Conservation (phyloP, 2,888 invertebrate species). For the Tyria jacobaeae region DNA sequence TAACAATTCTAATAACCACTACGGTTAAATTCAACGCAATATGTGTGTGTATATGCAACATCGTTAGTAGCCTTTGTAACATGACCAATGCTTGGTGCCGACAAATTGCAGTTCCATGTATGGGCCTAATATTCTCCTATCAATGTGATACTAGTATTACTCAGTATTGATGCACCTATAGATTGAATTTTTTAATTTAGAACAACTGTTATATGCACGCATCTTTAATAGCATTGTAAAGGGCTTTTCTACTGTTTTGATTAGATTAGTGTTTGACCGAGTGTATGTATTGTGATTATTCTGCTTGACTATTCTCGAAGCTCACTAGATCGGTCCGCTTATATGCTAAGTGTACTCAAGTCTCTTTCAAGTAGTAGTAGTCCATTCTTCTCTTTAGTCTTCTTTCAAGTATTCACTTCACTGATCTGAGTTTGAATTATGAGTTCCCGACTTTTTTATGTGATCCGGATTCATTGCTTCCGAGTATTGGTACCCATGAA, state of each 20-base stretch:
- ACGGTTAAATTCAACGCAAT: slow-evolving; percentile 2
- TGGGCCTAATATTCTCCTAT: neutral
- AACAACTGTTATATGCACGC: neutral
- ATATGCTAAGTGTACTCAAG: no score
- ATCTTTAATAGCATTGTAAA: neutral
- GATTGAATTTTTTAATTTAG: neutral
- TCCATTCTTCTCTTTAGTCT: no score
- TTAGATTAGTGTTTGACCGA: no score
- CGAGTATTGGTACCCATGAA: no score
- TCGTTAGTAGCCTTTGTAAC: slow-evolving; percentile 47
- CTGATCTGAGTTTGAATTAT: no score
- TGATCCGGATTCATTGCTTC: no score
- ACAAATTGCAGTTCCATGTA: slow-evolving; percentile 39
- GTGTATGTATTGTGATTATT: no score
- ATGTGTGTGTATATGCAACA: slow-evolving; percentile 40
- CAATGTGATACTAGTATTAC: slow-evolving; percentile 1
- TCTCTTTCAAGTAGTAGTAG: no score
- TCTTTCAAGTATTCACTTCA: no score
- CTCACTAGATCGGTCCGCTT: no score
- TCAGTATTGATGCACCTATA: neutral
- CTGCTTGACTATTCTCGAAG: no score
- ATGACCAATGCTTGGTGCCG: slow-evolving; percentile 22
- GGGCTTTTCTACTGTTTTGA: neutral
- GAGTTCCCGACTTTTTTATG: no score
- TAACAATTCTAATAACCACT: slow-evolving; percentile 2